phyloP scores from a whole-genome alignment of 2,797 vertebrate genomes.

The Urophycis tenuis region DNA sequence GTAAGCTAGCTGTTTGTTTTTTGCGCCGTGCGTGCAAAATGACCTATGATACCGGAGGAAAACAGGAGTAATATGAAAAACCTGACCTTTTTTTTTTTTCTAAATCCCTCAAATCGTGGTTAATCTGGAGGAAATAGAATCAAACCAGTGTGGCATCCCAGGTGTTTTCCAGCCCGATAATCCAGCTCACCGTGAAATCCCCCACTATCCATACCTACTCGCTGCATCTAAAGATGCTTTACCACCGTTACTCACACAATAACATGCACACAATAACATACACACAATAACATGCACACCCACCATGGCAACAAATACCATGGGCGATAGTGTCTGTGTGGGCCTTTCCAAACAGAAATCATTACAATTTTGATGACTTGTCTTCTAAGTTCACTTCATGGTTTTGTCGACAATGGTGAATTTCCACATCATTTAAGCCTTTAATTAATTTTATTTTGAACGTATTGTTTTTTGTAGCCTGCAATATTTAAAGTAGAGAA shows the following conservation, averaged over 20 bases:
- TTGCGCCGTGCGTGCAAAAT: conserved; percentile 26
- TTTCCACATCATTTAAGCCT: not conserved
- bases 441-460: not conserved
- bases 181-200: conserved; percentile 32
- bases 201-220: conserved; percentile 6
- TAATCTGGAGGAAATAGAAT: conserved; percentile 52
- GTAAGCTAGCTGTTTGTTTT: conserved; percentile 42
- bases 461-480: not conserved
- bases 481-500: not conserved
- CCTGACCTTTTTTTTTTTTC: conserved; percentile 27
- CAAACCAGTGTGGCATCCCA: conserved; percentile 40
- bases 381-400: not conserved
- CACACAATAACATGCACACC: not conserved
- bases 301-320: not conserved
- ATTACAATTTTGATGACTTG: not conserved
- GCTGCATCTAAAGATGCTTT: conserved; percentile 2
- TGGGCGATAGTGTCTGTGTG: conserved; percentile 17
- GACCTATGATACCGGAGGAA: conserved; percentile 39
- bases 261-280: not conserved
- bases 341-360: not conserved
- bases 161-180: conserved; percentile 51
- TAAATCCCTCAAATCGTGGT: conserved; percentile 56
- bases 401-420: not conserved
- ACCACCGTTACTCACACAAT: not conserved
- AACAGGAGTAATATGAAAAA: conserved; percentile 39